Evolutionary conservation across 2,797 vertebrate species (phyloP).

Genomic region (Caiman crocodilus): DNA sequence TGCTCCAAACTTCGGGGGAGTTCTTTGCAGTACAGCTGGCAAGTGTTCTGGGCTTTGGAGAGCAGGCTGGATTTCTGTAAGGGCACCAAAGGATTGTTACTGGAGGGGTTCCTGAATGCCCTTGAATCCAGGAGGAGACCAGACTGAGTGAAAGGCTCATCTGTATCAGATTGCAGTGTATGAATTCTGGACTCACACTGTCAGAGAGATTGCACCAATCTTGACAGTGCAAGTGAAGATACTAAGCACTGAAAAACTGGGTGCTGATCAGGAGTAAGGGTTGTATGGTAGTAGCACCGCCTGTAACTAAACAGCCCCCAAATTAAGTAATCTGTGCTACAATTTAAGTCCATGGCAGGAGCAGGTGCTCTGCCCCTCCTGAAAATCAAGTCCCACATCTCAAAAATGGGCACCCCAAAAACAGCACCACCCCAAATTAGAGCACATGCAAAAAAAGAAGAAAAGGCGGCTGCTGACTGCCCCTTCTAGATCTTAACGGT

Average conservation of each 20-base stretch:
- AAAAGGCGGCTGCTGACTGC: not conserved
- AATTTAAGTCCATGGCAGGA: not conserved
- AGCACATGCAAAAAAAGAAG: not conserved
- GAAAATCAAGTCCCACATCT: not conserved
- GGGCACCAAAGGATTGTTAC: not conserved
- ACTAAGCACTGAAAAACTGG: no score
- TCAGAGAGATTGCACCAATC: no score
- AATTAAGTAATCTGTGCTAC: not conserved
- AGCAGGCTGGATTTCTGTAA: slow-evolving; percentile 88
- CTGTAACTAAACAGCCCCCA: not conserved
- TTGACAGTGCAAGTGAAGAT: no score
- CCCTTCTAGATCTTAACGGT: not conserved
- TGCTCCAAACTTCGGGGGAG: slow-evolving; percentile 94
- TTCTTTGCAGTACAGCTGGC: slow-evolving; percentile 96
- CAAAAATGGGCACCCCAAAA: not conserved
- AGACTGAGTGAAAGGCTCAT: not conserved
- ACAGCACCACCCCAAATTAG: not conserved
- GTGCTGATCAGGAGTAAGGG: not conserved
- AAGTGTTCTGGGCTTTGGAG: slow-evolving; percentile 90
- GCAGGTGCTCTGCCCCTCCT: not conserved
- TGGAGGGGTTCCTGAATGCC: not conserved
- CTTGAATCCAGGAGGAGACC: not conserved
- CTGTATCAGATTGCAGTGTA: not conserved
- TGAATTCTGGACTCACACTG: no score
- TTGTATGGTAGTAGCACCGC: not conserved